Evolutionary conservation across 1,140 invertebrate species (phyloP).

Genomic region (Heliconius melpomene): DNA sequence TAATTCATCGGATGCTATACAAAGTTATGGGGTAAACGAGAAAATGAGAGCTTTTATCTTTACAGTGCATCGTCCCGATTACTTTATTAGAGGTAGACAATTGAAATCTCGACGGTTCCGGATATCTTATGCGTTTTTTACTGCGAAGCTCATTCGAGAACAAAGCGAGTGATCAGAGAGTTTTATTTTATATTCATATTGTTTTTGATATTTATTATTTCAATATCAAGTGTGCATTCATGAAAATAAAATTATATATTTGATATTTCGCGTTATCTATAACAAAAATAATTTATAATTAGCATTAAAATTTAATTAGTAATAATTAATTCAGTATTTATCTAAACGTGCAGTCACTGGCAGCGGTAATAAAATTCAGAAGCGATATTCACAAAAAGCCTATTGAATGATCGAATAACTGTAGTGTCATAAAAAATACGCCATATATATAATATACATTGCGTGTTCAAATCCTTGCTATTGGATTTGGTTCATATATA

Average conservation of each 20-base stretch:
- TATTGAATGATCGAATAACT: not conserved
- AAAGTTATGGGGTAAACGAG: conserved; percentile 3
- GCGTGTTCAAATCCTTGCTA: not conserved
- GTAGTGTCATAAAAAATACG: not conserved
- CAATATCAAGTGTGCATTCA: not conserved
- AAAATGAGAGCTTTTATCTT: conserved; percentile 13
- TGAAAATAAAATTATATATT: not conserved
- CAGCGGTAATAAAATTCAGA: not conserved
- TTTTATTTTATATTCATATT: conserved; percentile 7
- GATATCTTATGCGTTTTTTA: conserved; percentile 15
- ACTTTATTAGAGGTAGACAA: conserved; percentile 13
- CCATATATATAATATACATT: not conserved
- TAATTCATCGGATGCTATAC: conserved; percentile 11
- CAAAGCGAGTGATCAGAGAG: not conserved
- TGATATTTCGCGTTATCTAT: not conserved
- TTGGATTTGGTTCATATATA: not conserved
- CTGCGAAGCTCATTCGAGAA: not conserved
- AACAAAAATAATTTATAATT: too few relatives aligned
- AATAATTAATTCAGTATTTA: not conserved
- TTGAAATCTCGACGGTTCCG: conserved; percentile 12
- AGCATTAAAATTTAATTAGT: not conserved
- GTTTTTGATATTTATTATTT: conserved; percentile 2
- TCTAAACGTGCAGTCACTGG: not conserved
- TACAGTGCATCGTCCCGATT: conserved; percentile 9
- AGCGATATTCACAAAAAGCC: conserved; percentile 1